Percentiles rank a stretch among this genome's conserved stretches.
Evolutionary conservation across 2,113 vertebrate species (phyloP).

Genomic region (Sinocyclocheilus maitianheensis): DNA sequence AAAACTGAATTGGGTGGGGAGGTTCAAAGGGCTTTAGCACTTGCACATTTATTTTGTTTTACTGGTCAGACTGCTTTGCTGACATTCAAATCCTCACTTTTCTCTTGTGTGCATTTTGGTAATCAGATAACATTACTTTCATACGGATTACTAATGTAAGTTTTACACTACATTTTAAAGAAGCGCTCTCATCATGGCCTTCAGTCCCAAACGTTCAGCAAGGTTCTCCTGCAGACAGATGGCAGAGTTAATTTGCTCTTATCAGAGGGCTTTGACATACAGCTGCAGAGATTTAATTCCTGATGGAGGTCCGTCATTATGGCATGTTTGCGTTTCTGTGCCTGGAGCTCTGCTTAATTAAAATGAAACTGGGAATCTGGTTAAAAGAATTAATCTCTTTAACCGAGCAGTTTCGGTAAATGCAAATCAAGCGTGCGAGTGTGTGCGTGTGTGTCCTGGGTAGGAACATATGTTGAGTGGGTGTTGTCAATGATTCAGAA

Average conservation of each 20-base stretch:
- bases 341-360: constrained; percentile 30
- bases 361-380: constrained; percentile 24
- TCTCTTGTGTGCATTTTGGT: not conserved
- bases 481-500: constrained; percentile 9
- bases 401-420: constrained; percentile 9
- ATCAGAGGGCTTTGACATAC: constrained; percentile 24
- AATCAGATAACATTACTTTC: not conserved
- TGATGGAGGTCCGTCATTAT: constrained; percentile 22
- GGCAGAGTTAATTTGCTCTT: constrained; percentile 27
- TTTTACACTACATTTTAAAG: not conserved
- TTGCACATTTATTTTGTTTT: too few species aligned
- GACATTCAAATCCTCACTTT: not conserved
- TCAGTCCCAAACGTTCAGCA: too few species aligned
- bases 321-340: constrained; percentile 15
- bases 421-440: not conserved
- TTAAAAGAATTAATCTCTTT: constrained; percentile 38
- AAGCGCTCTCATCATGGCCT: not conserved
- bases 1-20: too few species aligned
- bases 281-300: constrained; percentile 25
- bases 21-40: too few species aligned
- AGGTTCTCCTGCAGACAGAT: constrained; percentile 7
- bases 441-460: not conserved
- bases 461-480: constrained; percentile 32
- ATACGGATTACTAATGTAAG: not conserved
- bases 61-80: too few species aligned